Evolutionary conservation across 2,888 invertebrate species (phyloP), one percentile per base, ranked within the genome.

Genomic region (Nycteola revayana): DNA sequence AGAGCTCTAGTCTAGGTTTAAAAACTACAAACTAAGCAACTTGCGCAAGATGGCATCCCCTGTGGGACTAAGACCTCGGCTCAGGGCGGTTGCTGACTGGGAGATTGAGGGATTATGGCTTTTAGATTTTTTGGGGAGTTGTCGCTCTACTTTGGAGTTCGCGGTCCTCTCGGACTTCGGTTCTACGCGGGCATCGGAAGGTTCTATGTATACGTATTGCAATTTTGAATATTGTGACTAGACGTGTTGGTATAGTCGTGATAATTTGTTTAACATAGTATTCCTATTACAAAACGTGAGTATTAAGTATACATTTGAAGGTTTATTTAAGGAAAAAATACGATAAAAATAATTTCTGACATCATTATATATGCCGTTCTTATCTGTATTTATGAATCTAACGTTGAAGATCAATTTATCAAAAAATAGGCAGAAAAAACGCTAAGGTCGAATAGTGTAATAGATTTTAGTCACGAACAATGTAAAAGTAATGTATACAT

Each of bases 201-300:
- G n/a, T n/a, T n/a, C n/a, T n/a, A n/a, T n/a, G n/a, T n/a, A n/a
- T n/a, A n/a, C n/a, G n/a, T n/a, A n/a, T n/a, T n/a, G n/a, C n/a
- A n/a, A n/a, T n/a, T n/a, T n/a, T n/a, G n/a, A n/a, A n/a, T n/a
- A n/a, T n/a, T n/a, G n/a, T n/a, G n/a, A n/a, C n/a, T n/a, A n/a
- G n/a, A n/a, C n/a, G n/a, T 36, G 46, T 61, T 65, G 57, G 58
- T 49, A 34, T 39, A 36, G 36, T 34, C 41, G 42, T 60, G 66
- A 62, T 71, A 68, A 69, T 54, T 64, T 56, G 43, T 26, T 39
- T 49, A 48, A 60, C n/a, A 56, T 52, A 61, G 66, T 72, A 66
- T 71, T 63, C 67, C 59, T 53, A 32, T 38, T 33, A 52, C 52
- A 50, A 59, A 53, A 49, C 58, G 53, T 57, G 58, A 50, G 50